Conservation (phyloP, 2,888 invertebrate genomes). For the Harpalus rubripes region DNA sequence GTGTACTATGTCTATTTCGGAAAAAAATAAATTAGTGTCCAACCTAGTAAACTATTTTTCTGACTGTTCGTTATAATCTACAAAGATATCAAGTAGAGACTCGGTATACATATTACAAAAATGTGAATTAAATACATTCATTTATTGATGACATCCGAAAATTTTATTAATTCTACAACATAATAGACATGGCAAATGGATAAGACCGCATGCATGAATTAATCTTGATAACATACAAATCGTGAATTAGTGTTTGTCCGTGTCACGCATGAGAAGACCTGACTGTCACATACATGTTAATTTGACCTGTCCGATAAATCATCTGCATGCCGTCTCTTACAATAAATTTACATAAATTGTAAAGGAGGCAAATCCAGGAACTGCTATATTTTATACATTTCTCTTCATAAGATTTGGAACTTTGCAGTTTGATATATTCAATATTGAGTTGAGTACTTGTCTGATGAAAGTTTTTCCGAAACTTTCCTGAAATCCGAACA, state of each 20-base stretch:
- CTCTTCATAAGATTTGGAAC: too few relatives aligned
- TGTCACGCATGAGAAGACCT: not conserved
- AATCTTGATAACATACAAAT: conserved; percentile 35
- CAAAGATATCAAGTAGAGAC: too few relatives aligned
- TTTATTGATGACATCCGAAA: too few relatives aligned
- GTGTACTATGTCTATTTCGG: too few relatives aligned
- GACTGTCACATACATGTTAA: not conserved
- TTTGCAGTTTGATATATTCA: conserved; percentile 5
- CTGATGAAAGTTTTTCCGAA: conserved; percentile 8
- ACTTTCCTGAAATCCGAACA: not conserved
- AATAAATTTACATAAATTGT: not conserved
- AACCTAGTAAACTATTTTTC: too few relatives aligned
- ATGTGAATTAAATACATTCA: too few relatives aligned
- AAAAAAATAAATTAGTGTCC: too few relatives aligned
- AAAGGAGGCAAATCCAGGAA: not conserved
- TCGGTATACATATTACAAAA: too few relatives aligned
- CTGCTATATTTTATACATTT: not conserved
- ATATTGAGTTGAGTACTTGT: conserved; percentile 24
- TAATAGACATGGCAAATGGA: too few relatives aligned
- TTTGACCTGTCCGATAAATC: not conserved
- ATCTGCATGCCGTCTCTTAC: not conserved
- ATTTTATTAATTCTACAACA: too few relatives aligned
- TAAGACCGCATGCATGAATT: conserved; percentile 4
- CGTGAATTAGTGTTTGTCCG: conserved; percentile 32
- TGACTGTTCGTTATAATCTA: too few relatives aligned